These are phyloP conservation scores for Homarus americanus DNA, from an alignment of 1,140 invertebrate species.

Conservation along the genomic window DNA sequence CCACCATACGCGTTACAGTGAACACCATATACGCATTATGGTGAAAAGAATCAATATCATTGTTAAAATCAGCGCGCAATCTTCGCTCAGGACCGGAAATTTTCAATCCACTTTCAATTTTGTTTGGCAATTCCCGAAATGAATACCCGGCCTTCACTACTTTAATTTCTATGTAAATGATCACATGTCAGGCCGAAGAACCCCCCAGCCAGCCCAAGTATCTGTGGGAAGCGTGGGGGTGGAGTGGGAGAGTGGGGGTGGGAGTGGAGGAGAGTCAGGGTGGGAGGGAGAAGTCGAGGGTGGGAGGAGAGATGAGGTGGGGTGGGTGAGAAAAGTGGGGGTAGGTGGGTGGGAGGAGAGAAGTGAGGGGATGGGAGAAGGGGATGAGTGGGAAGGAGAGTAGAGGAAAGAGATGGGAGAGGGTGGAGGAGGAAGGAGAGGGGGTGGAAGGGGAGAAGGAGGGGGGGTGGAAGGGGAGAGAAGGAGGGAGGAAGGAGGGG, in stretches of 20 bases:
- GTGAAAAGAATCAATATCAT: not conserved
- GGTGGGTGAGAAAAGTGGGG: too few species aligned
- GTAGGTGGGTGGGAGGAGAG: not conserved
- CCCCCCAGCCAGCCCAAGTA: not conserved
- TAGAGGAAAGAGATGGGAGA: too few species aligned
- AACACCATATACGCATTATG: not conserved
- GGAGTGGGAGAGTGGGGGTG: not conserved
- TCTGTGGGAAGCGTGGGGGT: not conserved
- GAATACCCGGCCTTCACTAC: slow-evolving; percentile 28
- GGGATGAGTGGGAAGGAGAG: not conserved
- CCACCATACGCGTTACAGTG: not conserved
- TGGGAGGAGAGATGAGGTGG: not conserved
- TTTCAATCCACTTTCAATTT: slow-evolving; percentile 62
- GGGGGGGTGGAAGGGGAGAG: not conserved
- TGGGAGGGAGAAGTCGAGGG: not conserved
- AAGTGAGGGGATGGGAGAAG: too few species aligned
- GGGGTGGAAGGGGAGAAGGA: not conserved
- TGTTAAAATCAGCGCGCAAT: not conserved
- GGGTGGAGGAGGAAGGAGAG: not conserved
- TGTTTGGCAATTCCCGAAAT: slow-evolving; percentile 57
- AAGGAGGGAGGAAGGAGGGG: too few species aligned
- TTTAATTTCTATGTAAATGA: slow-evolving; percentile 72
- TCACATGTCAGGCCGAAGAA: slow-evolving; percentile 52
- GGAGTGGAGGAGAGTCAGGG: not conserved
- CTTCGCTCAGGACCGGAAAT: slow-evolving; percentile 15